Evolutionary conservation across 2,113 vertebrate species (phyloP), one percentile per base, ranked within the genome.

Genomic region (Notechis scutatus): DNA sequence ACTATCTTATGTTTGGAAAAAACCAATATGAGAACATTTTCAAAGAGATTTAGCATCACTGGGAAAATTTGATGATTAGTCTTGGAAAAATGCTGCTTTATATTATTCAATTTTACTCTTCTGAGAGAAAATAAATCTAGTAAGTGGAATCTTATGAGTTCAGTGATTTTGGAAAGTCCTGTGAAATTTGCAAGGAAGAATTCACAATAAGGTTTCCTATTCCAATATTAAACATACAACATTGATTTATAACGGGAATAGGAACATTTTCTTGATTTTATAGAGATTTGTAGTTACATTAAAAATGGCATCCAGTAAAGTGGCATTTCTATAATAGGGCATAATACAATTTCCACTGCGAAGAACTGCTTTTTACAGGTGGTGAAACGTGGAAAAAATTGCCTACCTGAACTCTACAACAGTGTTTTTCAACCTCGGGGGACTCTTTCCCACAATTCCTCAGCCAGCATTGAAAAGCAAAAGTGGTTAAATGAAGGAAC

Each of bases 401-500:
- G 23, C 89, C 81, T 18, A 42, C 42, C 24, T 42, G n/a, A 21
- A 57, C 18, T 9, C 18, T 81, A 69, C 64, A 69, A 69, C 74
- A 39, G 34, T 39, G 7, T 81, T 81, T 81, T 81, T 42, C 74
- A 9, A 42, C 34, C 6, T 81, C 74, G 20, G 18, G 18, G 18
- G 6, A 39, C 7, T 34, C 34, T 2, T 42, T 39, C 34, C 74
- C 74, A 81, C 34, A 39, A 42, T 42, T 81, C 74, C 74, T 18
- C 74, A 81, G 34, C 18, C 69, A 81, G 34, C 34, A 39, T 20
- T 9, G 54, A 39, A 23, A 81, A 91, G 64, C 10, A 94, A 34
- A 91, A 92, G 90, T 7, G 1, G 7, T 89, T 90, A 90, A 92
- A n/a, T 15, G 57, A 96, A 91, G 26, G 18, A 64, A 42, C 47